A percentile compares a stretch with the other conserved stretches of the same genome.
Conservation (phyloP, 2,113 vertebrate species). For the Pseudorasbora parva region DNA sequence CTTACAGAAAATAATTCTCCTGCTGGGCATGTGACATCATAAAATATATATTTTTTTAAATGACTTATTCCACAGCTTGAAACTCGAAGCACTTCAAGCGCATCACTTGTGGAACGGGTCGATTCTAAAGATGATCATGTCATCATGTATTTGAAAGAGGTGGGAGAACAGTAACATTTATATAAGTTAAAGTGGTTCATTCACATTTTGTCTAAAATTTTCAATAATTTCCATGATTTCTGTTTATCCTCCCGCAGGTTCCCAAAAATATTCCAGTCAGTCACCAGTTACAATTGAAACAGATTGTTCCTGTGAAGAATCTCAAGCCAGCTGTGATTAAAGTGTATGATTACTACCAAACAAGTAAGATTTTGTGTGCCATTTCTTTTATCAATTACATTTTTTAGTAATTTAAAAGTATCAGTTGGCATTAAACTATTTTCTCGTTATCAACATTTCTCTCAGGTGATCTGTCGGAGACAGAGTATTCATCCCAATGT, state of each 20-base stretch:
- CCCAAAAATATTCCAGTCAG: slow-evolving; percentile 8
- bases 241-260: slow-evolving; percentile 61
- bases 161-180: slow-evolving; percentile 45
- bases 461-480: slow-evolving; percentile 69
- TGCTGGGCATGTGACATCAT: not conserved
- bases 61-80: slow-evolving; percentile 58
- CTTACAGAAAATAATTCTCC: not conserved
- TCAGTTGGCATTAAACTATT: not conserved
- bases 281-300: slow-evolving; percentile 69
- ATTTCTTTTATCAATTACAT: no score
- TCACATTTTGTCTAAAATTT: not conserved
- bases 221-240: not conserved
- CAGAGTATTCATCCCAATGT: slow-evolving; percentile 64
- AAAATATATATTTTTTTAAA: not conserved
- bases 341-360: slow-evolving; percentile 86
- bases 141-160: slow-evolving; percentile 67
- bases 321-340: slow-evolving; percentile 81
- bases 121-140: slow-evolving; percentile 66
- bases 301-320: slow-evolving; percentile 71
- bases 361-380: slow-evolving; percentile 73
- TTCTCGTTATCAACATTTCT: slow-evolving; percentile 60
- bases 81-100: not conserved
- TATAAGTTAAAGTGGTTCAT: not conserved
- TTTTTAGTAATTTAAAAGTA: not conserved
- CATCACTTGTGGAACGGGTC: slow-evolving; percentile 62